A percentile compares a stretch with the other conserved stretches of the same genome.
Evolutionary conservation across 2,113 vertebrate species (phyloP).

Genomic region (Eublepharis macularius): DNA sequence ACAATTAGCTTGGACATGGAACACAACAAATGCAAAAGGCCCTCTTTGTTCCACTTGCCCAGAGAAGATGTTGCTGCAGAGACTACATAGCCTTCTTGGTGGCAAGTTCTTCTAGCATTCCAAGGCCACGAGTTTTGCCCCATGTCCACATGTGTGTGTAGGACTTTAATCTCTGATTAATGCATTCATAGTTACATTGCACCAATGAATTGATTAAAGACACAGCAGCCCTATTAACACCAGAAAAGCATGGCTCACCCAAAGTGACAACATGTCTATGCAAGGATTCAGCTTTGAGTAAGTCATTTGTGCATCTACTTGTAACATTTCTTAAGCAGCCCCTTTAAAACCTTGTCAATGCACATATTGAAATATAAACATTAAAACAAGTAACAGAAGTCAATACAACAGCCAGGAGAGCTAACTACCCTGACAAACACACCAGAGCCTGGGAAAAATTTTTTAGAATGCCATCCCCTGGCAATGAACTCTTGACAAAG

Average conservation of each 20-base stretch:
- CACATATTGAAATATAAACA: too few relatives aligned
- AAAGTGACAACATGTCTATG: not conserved
- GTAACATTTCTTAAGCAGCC: not conserved
- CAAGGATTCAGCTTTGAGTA: not conserved
- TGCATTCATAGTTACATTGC: not conserved
- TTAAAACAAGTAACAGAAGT: too few relatives aligned
- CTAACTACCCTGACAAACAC: not conserved
- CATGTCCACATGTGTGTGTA: too few relatives aligned
- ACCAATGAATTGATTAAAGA: not conserved
- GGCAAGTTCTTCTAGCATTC: not conserved
- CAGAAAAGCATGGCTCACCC: not conserved
- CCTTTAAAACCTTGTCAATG: too few relatives aligned
- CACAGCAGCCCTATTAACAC: not conserved
- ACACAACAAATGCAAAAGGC: not conserved
- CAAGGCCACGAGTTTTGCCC: not conserved
- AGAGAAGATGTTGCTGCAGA: not conserved
- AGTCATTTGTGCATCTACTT: not conserved
- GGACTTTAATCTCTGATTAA: not conserved
- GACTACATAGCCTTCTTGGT: not conserved
- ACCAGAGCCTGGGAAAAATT: not conserved
- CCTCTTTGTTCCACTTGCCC: not conserved
- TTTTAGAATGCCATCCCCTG: not conserved
- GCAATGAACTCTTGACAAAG: not conserved
- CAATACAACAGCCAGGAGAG: too few relatives aligned
- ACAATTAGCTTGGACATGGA: not conserved